phyloP scores from a whole-genome alignment of 2,888 invertebrate species.

The Physocephala rufipes region DNA sequence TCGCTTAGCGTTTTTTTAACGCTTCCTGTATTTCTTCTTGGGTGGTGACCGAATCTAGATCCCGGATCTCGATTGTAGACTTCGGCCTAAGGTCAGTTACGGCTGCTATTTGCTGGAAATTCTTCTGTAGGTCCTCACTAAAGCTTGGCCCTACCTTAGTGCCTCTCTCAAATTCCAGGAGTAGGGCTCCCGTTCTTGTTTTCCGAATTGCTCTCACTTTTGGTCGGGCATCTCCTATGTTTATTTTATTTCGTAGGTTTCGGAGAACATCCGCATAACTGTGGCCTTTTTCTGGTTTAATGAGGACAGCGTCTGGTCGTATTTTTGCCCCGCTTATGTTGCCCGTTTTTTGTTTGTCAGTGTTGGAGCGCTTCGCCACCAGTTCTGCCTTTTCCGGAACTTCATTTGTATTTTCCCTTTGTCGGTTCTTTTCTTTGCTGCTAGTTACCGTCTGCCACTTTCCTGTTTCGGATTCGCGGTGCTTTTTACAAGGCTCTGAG shows the following conservation, averaged over 20 bases:
- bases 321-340: background rate
- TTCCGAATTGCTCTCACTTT: background rate
- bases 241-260: background rate
- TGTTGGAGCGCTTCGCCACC: background rate
- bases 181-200: slow-evolving; percentile 1
- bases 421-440: background rate
- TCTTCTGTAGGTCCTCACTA: background rate
- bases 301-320: slow-evolving; percentile 1
- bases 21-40: background rate
- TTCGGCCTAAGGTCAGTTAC: slow-evolving; percentile 3
- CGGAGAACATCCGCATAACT: background rate
- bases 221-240: background rate
- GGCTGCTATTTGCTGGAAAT: background rate
- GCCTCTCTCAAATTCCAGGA: slow-evolving; percentile 6
- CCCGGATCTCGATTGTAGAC: background rate
- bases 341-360: background rate
- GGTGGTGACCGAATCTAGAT: slow-evolving; percentile 5
- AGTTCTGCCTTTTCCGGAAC: no score
- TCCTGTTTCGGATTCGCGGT: background rate
- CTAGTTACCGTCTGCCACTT: background rate
- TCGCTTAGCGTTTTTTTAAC: background rate
- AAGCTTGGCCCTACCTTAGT: background rate
- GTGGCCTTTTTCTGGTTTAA: slow-evolving; percentile 1
- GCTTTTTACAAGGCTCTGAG: background rate
- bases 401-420: background rate